Evolutionary conservation across 2,113 vertebrate species (phyloP).

Genomic region (Balaeniceps rex): DNA sequence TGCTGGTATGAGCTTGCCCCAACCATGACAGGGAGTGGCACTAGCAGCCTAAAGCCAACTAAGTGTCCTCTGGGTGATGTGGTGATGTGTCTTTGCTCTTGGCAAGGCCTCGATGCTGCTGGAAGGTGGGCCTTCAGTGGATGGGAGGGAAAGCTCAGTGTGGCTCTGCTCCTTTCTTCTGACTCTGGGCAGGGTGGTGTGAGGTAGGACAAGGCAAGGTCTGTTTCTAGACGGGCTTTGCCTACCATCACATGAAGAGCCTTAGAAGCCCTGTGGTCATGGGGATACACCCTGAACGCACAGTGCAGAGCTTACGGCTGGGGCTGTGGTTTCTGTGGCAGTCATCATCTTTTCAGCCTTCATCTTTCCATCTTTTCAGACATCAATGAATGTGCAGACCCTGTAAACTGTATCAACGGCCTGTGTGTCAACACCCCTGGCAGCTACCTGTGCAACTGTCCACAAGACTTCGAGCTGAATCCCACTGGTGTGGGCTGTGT

Average conservation of each 20-base stretch:
- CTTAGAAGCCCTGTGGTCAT: not conserved
- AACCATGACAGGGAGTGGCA: not conserved
- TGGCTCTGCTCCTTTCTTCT: not conserved
- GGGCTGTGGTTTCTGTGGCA: not conserved
- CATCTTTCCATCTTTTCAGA: conserved; percentile 65
- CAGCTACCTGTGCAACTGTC: conserved; percentile 91
- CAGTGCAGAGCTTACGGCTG: not conserved
- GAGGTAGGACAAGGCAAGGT: not conserved
- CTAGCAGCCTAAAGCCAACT: not conserved
- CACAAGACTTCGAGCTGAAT: conserved; percentile 90
- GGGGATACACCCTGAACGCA: not conserved
- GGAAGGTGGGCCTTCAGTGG: not conserved
- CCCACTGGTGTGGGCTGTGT: conserved; percentile 92
- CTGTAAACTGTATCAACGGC: conserved; percentile 92
- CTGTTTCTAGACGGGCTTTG: not conserved
- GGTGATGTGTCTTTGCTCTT: not conserved
- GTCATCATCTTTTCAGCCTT: not conserved
- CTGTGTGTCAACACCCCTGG: conserved; percentile 91
- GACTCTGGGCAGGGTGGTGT: not conserved
- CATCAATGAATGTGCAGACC: conserved; percentile 90
- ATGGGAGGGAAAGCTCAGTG: not conserved
- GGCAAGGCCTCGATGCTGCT: not conserved
- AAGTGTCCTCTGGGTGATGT: rapidly evolving
- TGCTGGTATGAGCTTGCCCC: not conserved
- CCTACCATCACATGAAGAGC: not conserved